These are phyloP conservation scores for Samia ricini DNA, from an alignment of 1,140 invertebrate species.

Conservation along the genomic window DNA sequence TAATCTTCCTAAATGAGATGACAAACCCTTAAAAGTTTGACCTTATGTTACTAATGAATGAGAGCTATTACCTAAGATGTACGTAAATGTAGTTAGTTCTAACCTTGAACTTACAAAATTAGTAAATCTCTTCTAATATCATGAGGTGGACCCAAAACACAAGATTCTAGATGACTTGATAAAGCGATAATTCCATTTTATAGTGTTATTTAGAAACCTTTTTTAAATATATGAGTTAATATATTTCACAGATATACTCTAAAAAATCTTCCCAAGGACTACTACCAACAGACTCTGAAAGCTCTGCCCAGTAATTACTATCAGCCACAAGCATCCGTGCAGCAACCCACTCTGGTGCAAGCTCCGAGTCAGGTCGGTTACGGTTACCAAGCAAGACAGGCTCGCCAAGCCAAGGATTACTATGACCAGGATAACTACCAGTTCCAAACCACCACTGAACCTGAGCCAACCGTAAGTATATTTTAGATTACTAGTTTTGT, in stretches of 20 bases:
- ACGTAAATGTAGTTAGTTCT: too few species aligned
- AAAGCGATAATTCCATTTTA: too few species aligned
- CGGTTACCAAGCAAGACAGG: slow-evolving; percentile 12
- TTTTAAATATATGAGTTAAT: background rate
- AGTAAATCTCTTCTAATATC: too few species aligned
- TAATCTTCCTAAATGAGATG: too few species aligned
- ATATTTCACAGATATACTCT: slow-evolving; percentile 4
- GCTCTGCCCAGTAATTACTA: slow-evolving; percentile 25
- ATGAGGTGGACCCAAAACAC: too few species aligned
- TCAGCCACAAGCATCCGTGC: slow-evolving; percentile 44
- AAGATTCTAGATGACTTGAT: too few species aligned
- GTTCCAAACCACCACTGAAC: slow-evolving; percentile 21
- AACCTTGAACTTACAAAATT: too few species aligned
- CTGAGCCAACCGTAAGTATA: slow-evolving; percentile 42
- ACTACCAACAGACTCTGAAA: slow-evolving; percentile 23
- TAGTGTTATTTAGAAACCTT: background rate
- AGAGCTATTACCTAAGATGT: too few species aligned
- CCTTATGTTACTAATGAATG: too few species aligned
- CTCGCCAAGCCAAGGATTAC: slow-evolving; percentile 40
- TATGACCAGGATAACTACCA: slow-evolving; percentile 10
- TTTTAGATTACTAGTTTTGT: background rate
- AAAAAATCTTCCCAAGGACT: slow-evolving; percentile 13
- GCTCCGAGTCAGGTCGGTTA: slow-evolving; percentile 13
- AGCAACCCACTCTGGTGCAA: slow-evolving; percentile 20
- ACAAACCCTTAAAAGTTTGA: too few species aligned